Conservation (phyloP, 1,140 invertebrate genomes). For the Penaeus chinensis region DNA sequence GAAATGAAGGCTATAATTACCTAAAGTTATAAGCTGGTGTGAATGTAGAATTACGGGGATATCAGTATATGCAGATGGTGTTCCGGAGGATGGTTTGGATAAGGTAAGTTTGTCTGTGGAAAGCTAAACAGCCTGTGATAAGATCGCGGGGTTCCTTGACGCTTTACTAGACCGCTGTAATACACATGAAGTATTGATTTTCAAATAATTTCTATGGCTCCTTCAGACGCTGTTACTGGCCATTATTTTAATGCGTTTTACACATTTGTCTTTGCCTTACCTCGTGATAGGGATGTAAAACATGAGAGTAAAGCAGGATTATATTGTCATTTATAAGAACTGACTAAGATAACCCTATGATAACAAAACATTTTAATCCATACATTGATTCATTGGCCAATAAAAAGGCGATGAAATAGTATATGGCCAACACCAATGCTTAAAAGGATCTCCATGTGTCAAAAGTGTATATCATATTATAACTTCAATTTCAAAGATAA, state of each 20-base stretch:
- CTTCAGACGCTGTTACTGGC: too few relatives aligned
- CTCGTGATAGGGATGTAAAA: too few relatives aligned
- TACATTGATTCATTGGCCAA: constrained; percentile 37
- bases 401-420: constrained; percentile 35
- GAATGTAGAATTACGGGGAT: constrained; percentile 31
- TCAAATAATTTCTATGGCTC: too few relatives aligned
- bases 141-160: too few relatives aligned
- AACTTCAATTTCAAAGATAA: constrained; percentile 17
- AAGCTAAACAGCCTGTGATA: too few relatives aligned
- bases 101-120: constrained; percentile 33
- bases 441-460: constrained; percentile 19
- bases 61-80: constrained; percentile 22
- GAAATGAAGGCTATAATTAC: constrained; percentile 48
- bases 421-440: constrained; percentile 13
- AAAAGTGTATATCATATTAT: constrained; percentile 27
- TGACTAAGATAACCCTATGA: background rate
- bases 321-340: too few relatives aligned
- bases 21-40: constrained; percentile 43
- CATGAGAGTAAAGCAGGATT: too few relatives aligned
- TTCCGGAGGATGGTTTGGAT: constrained; percentile 19
- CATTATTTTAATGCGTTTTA: too few relatives aligned
- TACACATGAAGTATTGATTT: too few relatives aligned
- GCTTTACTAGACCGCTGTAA: too few relatives aligned
- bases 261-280: too few relatives aligned
- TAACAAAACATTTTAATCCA: constrained; percentile 36